Evolutionary conservation across 2,113 vertebrate genomes (phyloP).

Genomic region (Eulemur macaco): DNA sequence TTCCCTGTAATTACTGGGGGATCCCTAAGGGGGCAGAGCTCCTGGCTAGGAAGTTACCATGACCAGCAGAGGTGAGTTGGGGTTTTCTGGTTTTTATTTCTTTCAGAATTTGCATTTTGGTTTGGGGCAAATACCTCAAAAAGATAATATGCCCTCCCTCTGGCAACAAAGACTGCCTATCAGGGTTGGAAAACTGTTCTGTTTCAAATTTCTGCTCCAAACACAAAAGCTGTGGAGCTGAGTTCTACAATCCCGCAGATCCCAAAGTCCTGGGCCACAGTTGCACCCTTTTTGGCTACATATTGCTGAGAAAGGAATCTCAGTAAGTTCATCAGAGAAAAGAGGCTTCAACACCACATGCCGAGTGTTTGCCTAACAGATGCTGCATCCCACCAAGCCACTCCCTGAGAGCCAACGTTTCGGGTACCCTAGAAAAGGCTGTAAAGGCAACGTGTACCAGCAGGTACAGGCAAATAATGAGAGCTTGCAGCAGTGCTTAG

Average conservation of each 20-base stretch:
- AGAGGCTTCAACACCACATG: not conserved
- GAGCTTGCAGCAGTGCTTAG: not conserved
- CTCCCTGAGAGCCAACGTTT: not conserved
- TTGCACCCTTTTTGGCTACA: not conserved
- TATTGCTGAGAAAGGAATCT: not conserved
- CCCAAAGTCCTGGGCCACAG: not conserved
- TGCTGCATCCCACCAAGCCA: not conserved
- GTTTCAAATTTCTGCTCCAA: not conserved
- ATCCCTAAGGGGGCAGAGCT: not conserved
- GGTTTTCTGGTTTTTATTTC: not conserved
- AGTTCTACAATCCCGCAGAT: not conserved
- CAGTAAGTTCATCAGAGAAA: not conserved
- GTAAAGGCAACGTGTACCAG: not conserved
- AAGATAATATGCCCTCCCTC: not conserved
- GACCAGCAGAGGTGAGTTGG: not conserved
- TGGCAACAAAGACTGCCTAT: not conserved
- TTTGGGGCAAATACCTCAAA: not conserved
- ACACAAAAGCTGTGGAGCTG: not conserved
- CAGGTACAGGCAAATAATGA: not conserved
- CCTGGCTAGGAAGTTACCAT: not conserved
- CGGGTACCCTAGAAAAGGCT: not conserved
- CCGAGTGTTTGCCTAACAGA: not conserved
- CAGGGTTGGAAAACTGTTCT: not conserved
- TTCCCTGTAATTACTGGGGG: not conserved
- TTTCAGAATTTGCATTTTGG: slow-evolving; percentile 24